These are phyloP conservation scores for Noctua janthe DNA, from an alignment of 2,888 invertebrate genomes.

Conservation along the genomic window DNA sequence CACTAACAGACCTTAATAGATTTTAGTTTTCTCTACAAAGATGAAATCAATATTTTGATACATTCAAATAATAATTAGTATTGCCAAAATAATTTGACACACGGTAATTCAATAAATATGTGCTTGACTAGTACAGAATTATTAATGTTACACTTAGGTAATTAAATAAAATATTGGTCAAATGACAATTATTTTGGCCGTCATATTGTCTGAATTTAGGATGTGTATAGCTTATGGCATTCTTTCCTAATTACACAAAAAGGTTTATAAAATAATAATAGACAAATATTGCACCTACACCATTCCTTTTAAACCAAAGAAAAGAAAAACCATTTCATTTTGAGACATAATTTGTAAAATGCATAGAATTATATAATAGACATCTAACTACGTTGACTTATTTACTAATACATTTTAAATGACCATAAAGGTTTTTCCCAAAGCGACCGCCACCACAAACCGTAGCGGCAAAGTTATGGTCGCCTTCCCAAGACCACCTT, in stretches of 20 bases:
- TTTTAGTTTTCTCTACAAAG: neutral
- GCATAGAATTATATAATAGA: constrained; percentile 20
- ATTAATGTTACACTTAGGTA: neutral
- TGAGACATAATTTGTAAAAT: constrained; percentile 35
- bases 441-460: neutral
- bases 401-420: constrained; percentile 12
- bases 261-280: neutral
- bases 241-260: constrained; percentile 8
- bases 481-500: neutral
- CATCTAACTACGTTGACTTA: constrained; percentile 8
- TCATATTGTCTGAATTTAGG: constrained; percentile 3
- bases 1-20: neutral
- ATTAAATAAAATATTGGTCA: constrained; percentile 8
- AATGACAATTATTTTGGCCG: neutral
- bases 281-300: constrained; percentile 44
- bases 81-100: constrained; percentile 4
- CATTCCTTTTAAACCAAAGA: constrained; percentile 21
- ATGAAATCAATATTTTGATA: constrained; percentile 3
- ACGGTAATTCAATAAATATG: constrained; percentile 3
- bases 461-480: neutral
- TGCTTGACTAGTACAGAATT: constrained; percentile 45
- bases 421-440: neutral
- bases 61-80: neutral
- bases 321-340: constrained; percentile 11
- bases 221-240: neutral